A percentile compares a stretch with the other conserved stretches of the same genome.
These are phyloP conservation scores for Heterohyrax brucei DNA, from an alignment of 2,797 vertebrate genomes.

Conservation along the genomic window DNA sequence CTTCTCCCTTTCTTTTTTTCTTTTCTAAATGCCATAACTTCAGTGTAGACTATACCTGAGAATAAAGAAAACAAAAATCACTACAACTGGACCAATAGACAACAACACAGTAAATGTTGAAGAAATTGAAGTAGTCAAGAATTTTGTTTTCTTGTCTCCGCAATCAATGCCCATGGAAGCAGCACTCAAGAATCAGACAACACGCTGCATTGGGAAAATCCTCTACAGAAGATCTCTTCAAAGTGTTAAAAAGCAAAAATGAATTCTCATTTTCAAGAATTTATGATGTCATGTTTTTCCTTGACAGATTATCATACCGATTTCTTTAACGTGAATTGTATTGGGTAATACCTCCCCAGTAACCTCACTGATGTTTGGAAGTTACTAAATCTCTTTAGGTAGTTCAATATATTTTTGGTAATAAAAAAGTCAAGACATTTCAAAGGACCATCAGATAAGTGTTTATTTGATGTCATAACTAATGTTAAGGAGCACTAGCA, in stretches of 20 bases:
- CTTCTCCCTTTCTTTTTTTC: not conserved
- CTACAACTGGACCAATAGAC: too few relatives aligned
- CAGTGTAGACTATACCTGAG: too few relatives aligned
- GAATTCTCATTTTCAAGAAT: slow-evolving; percentile 29
- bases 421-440: slow-evolving; percentile 40
- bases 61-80: too few relatives aligned
- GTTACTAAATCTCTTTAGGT: slow-evolving; percentile 29
- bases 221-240: too few relatives aligned
- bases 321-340: slow-evolving; percentile 14
- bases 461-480: slow-evolving; percentile 27
- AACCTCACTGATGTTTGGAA: not conserved
- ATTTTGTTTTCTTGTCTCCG: too few relatives aligned
- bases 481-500: not conserved
- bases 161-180: too few relatives aligned
- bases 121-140: too few relatives aligned
- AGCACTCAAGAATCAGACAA: too few relatives aligned
- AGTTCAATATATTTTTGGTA: not conserved
- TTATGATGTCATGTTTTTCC: not conserved
- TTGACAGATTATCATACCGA: not conserved
- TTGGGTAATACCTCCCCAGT: not conserved
- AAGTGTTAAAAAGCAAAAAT: not conserved
- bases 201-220: too few relatives aligned
- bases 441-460: slow-evolving; percentile 5
- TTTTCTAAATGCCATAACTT: not conserved
- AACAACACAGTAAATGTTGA: too few relatives aligned